Percentiles rank a stretch among this genome's conserved stretches.
Evolutionary conservation across 2,113 vertebrate genomes (phyloP).

Genomic region (Conger conger): DNA sequence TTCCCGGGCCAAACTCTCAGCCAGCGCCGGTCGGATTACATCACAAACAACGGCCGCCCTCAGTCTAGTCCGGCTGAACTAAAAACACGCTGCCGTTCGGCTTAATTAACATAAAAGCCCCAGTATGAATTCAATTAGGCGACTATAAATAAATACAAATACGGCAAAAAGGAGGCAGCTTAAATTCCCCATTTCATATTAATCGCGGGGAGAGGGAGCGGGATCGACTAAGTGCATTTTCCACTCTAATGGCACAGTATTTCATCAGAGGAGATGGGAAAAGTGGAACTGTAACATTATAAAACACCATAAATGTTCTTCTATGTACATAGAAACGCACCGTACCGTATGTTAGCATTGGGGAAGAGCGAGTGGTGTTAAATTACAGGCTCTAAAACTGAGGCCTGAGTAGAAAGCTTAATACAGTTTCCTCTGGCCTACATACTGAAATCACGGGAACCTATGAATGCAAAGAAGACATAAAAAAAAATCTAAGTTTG

Average conservation of each 20-base stretch:
- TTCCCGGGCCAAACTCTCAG: background rate
- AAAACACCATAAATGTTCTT: background rate
- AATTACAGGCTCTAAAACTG: background rate
- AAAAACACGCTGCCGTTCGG: background rate
- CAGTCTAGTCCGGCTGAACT: background rate
- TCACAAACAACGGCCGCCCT: background rate
- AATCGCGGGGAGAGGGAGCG: background rate
- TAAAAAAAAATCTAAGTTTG: too few species aligned
- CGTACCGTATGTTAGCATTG: background rate
- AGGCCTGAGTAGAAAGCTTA: background rate
- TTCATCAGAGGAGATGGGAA: background rate
- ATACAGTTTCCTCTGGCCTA: background rate
- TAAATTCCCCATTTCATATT: background rate
- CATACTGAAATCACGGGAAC: background rate
- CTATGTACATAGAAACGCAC: background rate
- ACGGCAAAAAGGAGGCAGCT: background rate
- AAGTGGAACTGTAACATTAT: background rate
- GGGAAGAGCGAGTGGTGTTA: background rate
- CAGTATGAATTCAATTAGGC: conserved; percentile 18
- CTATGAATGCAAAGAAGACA: background rate
- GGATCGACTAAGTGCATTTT: background rate
- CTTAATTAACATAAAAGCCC: conserved; percentile 27
- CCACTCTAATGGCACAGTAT: background rate
- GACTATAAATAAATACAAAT: conserved; percentile 20
- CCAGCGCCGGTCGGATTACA: conserved; percentile 14